Conservation (phyloP, 2,888 invertebrate species). For the Tanytarsus gracilentus region DNA sequence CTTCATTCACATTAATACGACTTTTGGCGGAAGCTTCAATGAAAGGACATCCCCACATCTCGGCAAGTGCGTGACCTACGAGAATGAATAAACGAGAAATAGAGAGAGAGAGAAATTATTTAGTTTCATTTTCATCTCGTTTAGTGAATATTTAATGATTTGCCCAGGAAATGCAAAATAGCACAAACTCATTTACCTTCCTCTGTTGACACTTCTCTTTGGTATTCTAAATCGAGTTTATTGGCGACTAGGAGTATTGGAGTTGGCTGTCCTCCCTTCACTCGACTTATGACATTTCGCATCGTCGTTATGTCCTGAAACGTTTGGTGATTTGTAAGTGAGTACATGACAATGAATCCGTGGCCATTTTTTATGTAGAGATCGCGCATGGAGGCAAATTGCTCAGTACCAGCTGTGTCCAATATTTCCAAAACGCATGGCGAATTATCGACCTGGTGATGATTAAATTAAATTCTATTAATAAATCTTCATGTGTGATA, state of each 20-base stretch:
- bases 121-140: not conserved
- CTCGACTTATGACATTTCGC: constrained; percentile 96
- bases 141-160: not conserved
- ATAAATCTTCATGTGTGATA: no score
- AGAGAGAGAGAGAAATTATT: no score
- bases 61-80: constrained; percentile 67
- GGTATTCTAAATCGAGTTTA: constrained; percentile 96
- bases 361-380: constrained; percentile 99
- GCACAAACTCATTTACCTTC: constrained; percentile 53
- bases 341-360: constrained; percentile 95
- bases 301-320: constrained; percentile 95
- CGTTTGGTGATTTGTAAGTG: constrained; percentile 97
- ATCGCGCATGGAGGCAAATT: constrained; percentile 99
- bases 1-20: constrained; percentile 97
- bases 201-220: constrained; percentile 86
- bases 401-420: constrained; percentile 98
- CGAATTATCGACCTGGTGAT: constrained; percentile 64
- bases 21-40: constrained; percentile 98
- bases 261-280: constrained; percentile 93
- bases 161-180: no score
- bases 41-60: constrained; percentile 95
- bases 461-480: not conserved
- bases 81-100: not conserved
- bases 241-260: constrained; percentile 98
- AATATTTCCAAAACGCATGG: constrained; percentile 98